A percentile compares a stretch with the other conserved stretches of the same genome.
These are phyloP conservation scores for Lycocerus yunnanus DNA, from an alignment of 2,888 invertebrate genomes.

Conservation along the genomic window DNA sequence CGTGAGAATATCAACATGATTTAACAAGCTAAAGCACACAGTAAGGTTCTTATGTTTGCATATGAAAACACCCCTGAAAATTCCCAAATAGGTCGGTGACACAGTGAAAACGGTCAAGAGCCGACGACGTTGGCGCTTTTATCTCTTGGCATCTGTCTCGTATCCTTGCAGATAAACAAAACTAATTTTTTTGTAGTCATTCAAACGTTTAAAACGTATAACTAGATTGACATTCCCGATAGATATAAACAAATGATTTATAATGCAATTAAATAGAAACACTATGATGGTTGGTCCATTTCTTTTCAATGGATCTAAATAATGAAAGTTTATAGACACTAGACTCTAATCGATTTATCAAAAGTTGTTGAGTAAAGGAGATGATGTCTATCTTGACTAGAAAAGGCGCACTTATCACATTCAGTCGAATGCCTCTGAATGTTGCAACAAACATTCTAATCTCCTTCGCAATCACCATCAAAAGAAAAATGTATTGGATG, in stretches of 20 bases:
- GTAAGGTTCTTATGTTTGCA: constrained; percentile 1
- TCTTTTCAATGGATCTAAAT: neutral
- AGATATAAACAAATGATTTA: neutral
- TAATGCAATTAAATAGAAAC: neutral
- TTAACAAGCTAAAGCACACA: neutral
- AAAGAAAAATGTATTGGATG: neutral
- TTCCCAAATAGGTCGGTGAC: neutral
- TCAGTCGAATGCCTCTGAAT: constrained; percentile 10
- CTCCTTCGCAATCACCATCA: neutral
- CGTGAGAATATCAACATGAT: neutral
- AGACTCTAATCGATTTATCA: constrained; percentile 16
- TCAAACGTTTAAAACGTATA: neutral
- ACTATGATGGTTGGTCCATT: neutral
- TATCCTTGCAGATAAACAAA: neutral
- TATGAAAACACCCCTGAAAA: neutral
- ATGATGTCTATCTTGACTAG: constrained; percentile 13
- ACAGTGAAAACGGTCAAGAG: constrained; percentile 2
- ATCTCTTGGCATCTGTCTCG: neutral
- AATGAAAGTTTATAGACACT: neutral
- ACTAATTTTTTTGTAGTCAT: neutral
- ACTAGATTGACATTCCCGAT: neutral
- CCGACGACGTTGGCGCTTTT: neutral
- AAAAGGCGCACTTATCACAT: constrained; percentile 20
- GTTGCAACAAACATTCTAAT: constrained; percentile 4
- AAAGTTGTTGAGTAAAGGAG: constrained; percentile 14